phyloP scores from a whole-genome alignment of 2,888 invertebrate genomes.

The Unio pictorum region DNA sequence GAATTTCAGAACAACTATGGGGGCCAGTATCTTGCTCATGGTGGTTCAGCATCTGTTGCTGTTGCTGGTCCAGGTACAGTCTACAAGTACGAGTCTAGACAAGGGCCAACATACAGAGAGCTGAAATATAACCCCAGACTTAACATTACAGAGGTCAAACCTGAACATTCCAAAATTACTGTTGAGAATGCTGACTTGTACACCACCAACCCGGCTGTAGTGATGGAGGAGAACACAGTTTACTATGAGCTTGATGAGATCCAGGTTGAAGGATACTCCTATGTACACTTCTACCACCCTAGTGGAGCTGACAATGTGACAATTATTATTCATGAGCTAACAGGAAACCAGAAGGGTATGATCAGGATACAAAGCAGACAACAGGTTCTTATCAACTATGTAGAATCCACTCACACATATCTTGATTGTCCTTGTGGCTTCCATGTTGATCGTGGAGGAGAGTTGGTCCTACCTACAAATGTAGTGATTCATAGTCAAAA shows the following conservation, averaged over 20 bases:
- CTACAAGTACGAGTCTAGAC: constrained; percentile 54
- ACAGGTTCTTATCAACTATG: constrained; percentile 46
- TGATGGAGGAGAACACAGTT: constrained; percentile 46
- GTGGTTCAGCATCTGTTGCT: constrained; percentile 22
- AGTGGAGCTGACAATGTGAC: constrained; percentile 35
- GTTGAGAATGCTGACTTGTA: constrained; percentile 41
- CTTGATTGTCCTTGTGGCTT: constrained; percentile 58
- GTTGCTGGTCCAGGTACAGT: constrained; percentile 57
- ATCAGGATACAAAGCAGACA: constrained; percentile 47
- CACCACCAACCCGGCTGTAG: constrained; percentile 49
- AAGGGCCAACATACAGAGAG: constrained; percentile 57
- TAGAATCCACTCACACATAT: constrained; percentile 56
- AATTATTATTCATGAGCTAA: constrained; percentile 49
- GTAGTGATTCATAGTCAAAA: constrained; percentile 46
- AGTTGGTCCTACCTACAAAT: constrained; percentile 49
- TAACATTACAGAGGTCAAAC: constrained; percentile 43
- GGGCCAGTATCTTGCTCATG: constrained; percentile 46
- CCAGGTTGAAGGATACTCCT: constrained; percentile 52
- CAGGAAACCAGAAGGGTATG: constrained; percentile 54
- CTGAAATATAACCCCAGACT: constrained; percentile 55
- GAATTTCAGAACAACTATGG: constrained; percentile 44
- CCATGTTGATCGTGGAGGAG: constrained; percentile 52
- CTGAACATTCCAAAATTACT: constrained; percentile 51
- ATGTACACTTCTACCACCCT: constrained; percentile 58
- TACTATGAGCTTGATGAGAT: constrained; percentile 57